Conservation (phyloP, 2,888 invertebrate species). For the Halictus quadricinctus region DNA sequence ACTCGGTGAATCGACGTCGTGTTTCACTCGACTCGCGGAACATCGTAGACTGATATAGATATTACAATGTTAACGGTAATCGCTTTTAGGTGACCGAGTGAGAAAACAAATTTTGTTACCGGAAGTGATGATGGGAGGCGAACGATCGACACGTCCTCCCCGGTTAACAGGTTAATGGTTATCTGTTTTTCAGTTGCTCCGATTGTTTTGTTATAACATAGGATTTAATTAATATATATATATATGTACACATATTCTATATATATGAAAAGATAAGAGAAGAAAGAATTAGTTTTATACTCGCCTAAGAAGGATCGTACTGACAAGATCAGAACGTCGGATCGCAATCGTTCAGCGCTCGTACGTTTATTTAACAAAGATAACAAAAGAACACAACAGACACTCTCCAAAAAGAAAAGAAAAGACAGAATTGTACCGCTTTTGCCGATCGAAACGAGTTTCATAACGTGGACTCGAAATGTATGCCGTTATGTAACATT, state of each 20-base stretch:
- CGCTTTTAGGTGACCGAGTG: not conserved
- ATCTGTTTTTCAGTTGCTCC: slow-evolving; percentile 48
- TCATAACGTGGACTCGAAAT: slow-evolving; percentile 13
- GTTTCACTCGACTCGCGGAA: not conserved
- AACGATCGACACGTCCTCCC: not conserved
- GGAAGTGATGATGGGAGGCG: not conserved
- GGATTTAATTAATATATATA: slow-evolving; percentile 55
- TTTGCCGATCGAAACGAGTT: slow-evolving; percentile 14
- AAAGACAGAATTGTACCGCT: slow-evolving; percentile 6
- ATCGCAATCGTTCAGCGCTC: slow-evolving; percentile 9
- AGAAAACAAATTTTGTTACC: not conserved
- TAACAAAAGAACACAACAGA: not conserved
- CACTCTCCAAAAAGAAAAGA: not conserved
- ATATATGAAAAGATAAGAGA: slow-evolving; percentile 27
- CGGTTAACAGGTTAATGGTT: slow-evolving; percentile 36
- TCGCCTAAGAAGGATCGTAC: slow-evolving; percentile 24
- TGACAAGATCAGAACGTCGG: not conserved
- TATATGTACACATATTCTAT: slow-evolving; percentile 19
- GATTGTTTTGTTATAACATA: slow-evolving; percentile 59
- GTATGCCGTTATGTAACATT: slow-evolving; percentile 51
- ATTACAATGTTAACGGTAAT: slow-evolving; percentile 5
- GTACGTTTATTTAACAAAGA: slow-evolving; percentile 46
- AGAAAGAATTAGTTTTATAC: slow-evolving; percentile 54
- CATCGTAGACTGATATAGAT: slow-evolving; percentile 6
- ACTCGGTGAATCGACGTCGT: slow-evolving; percentile 1